Conservation (phyloP, 2,113 vertebrate species). For the Thermophis baileyi region DNA sequence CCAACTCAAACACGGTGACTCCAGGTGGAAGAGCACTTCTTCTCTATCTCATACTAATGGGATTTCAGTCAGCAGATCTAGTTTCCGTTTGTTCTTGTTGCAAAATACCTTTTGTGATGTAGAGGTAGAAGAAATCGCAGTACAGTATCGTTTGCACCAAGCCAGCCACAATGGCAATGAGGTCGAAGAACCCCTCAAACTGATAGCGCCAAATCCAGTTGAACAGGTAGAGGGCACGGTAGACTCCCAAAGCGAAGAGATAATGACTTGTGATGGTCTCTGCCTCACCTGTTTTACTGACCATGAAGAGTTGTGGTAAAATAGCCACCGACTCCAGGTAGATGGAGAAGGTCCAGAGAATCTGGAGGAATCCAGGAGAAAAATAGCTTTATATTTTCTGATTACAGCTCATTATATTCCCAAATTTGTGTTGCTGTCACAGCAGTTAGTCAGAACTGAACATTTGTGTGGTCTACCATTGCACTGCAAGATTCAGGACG, state of each 20-base stretch:
- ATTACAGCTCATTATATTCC: background rate
- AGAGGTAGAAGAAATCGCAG: constrained; percentile 75
- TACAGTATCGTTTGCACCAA: constrained; percentile 72
- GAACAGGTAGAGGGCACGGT: constrained; percentile 69
- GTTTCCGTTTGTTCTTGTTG: rapidly evolving
- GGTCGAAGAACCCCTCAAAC: constrained; percentile 70
- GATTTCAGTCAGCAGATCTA: background rate
- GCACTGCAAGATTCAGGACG: background rate
- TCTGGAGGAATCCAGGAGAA: constrained; percentile 38
- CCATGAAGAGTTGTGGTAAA: constrained; percentile 71
- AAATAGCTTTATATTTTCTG: background rate
- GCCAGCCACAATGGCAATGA: constrained; percentile 70
- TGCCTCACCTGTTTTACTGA: constrained; percentile 70
- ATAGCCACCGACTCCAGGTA: constrained; percentile 72
- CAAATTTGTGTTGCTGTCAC: background rate
- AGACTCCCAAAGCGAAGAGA: constrained; percentile 69
- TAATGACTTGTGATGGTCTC: constrained; percentile 75
- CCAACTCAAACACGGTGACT: background rate
- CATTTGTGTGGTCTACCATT: background rate
- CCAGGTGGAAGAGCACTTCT: background rate
- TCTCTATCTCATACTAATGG: background rate
- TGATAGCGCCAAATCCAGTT: constrained; percentile 74
- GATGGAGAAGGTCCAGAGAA: constrained; percentile 74
- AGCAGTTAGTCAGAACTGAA: background rate
- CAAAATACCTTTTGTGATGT: constrained; percentile 69